Evolutionary conservation across 2,797 vertebrate species (phyloP).

Genomic region (Zenarchopterus dispar): DNA sequence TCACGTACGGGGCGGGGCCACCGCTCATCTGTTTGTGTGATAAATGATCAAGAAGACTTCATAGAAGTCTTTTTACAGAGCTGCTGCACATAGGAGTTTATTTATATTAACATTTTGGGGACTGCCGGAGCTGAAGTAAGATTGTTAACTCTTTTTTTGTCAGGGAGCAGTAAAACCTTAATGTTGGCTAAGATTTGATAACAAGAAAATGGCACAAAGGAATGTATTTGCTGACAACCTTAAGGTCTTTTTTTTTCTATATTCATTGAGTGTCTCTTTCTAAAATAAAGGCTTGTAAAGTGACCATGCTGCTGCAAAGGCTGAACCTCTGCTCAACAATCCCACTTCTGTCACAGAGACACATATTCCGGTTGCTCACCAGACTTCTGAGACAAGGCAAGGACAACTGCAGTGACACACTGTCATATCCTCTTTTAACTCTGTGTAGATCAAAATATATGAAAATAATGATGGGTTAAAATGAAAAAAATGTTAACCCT

Average conservation of each 20-base stretch:
- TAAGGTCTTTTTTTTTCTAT: no score
- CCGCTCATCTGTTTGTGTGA: background rate
- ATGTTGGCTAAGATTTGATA: background rate
- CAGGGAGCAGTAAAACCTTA: background rate
- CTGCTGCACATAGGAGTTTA: background rate
- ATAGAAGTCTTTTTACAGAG: conserved; percentile 15
- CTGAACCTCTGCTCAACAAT: conserved; percentile 60
- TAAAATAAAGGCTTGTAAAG: conserved; percentile 6
- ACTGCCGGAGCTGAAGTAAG: conserved; percentile 39
- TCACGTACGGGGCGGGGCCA: background rate
- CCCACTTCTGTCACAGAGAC: conserved; percentile 41
- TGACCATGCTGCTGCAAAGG: conserved; percentile 74
- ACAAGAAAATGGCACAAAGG: no score
- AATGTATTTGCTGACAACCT: no score
- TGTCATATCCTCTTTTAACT: background rate
- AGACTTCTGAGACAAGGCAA: conserved; percentile 73
- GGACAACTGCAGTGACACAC: conserved; percentile 5
- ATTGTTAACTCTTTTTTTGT: background rate
- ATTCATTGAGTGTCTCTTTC: background rate
- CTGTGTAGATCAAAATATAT: background rate
- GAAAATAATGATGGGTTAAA: background rate
- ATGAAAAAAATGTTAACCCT: background rate
- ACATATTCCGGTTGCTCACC: conserved; percentile 27
- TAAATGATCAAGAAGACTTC: conserved; percentile 16
- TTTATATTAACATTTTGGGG: no score